phyloP scores from a whole-genome alignment of 2,113 vertebrate species.

The Passer domesticus region DNA sequence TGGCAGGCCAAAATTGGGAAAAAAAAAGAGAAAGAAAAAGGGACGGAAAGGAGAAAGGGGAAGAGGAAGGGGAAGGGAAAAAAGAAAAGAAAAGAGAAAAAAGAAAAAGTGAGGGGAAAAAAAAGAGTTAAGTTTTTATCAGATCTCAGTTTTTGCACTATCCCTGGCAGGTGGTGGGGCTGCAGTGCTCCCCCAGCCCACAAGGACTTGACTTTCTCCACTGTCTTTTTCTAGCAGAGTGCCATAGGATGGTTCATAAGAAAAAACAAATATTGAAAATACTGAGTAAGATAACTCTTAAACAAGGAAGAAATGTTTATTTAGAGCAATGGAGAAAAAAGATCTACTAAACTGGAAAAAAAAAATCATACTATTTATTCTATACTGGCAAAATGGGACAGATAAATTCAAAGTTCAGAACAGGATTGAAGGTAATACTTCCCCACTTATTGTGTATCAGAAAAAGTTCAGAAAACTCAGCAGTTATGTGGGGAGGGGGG shows the following conservation, averaged over 20 bases:
- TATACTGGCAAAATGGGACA: neutral
- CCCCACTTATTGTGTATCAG: neutral
- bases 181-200: neutral
- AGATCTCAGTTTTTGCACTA: neutral
- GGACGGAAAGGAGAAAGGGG: too few species aligned
- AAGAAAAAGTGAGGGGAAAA: fast-evolving
- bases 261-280: neutral
- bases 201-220: neutral
- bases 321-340: neutral
- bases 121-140: neutral
- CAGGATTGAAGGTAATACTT: neutral
- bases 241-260: neutral
- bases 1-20: neutral
- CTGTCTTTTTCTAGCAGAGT: neutral
- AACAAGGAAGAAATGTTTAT: neutral
- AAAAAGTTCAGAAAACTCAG: neutral
- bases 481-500: neutral
- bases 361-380: neutral
- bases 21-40: fast-evolving
- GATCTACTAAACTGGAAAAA: neutral
- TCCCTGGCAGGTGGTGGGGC: neutral
- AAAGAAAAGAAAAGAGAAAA: fast-evolving
- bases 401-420: neutral
- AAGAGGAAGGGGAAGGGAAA: fast-evolving
- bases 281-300: neutral